Evolutionary conservation across 2,888 invertebrate genomes (phyloP).

Genomic region (Lepas anatifera): DNA sequence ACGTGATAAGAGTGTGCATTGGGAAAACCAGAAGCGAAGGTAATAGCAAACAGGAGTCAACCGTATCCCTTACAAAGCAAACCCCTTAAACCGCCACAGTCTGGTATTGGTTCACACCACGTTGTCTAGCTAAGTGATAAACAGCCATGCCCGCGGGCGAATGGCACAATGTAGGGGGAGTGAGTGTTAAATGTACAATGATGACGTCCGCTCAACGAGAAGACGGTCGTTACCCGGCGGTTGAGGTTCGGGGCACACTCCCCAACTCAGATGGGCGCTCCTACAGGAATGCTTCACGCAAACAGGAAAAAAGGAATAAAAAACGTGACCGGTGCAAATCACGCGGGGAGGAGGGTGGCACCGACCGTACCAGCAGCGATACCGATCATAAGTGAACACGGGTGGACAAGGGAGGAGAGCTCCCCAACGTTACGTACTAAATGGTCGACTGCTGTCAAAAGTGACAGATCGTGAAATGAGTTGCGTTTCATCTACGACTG

Average conservation of each 20-base stretch:
- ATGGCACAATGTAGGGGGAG: neutral
- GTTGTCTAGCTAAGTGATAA: neutral
- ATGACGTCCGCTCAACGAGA: neutral
- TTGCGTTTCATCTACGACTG: too few species aligned
- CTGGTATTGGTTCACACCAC: neutral
- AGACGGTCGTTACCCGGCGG: neutral
- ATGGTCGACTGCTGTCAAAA: too few species aligned
- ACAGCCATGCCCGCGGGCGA: neutral
- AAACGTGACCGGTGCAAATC: neutral
- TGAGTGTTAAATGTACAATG: neutral
- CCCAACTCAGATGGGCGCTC: neutral
- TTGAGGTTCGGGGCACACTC: too few species aligned
- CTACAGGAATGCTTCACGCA: conserved; percentile 2
- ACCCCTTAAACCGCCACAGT: neutral
- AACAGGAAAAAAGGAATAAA: neutral
- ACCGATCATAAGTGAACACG: too few species aligned
- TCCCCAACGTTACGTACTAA: too few species aligned
- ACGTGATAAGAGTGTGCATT: too few species aligned
- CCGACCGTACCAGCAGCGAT: too few species aligned
- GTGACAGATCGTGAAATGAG: too few species aligned
- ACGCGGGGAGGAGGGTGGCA: too few species aligned
- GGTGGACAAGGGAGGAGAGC: too few species aligned
- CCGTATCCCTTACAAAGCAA: neutral
- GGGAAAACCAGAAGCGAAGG: too few species aligned
- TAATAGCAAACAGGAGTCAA: too few species aligned